A percentile compares a stretch with the other conserved stretches of the same genome.
Conservation (phyloP, 2,113 vertebrate genomes). For the Platysternon megacephalum region DNA sequence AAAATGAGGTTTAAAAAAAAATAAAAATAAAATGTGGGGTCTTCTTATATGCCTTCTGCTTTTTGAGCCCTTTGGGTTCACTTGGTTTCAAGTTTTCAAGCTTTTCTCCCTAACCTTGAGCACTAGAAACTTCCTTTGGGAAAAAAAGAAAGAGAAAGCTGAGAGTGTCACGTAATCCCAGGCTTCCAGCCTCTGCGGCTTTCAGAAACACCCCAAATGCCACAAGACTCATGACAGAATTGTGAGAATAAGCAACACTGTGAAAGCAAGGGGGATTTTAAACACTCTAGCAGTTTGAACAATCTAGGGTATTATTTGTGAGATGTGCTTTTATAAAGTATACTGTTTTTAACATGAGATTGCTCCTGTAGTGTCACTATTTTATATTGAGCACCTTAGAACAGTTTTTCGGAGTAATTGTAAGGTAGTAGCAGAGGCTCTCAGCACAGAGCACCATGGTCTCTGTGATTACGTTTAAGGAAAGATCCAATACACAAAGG, state of each 20-base stretch:
- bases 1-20: neutral
- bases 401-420: neutral
- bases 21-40: rapidly evolving
- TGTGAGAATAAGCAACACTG: neutral
- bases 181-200: neutral
- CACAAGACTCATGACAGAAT: neutral
- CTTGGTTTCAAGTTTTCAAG: neutral
- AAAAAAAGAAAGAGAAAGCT: neutral
- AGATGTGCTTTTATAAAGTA: neutral
- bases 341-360: neutral
- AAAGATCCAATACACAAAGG: neutral
- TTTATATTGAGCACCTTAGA: neutral
- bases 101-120: neutral
- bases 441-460: neutral
- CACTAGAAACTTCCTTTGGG: neutral
- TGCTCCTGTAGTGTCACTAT: neutral
- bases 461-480: neutral
- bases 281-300: neutral
- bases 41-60: neutral
- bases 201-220: neutral
- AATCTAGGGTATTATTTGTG: neutral
- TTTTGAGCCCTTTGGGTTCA: neutral
- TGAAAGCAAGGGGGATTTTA: neutral
- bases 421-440: neutral
- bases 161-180: neutral